Conservation (phyloP, 1,140 invertebrate genomes). For the Apis dorsata region DNA sequence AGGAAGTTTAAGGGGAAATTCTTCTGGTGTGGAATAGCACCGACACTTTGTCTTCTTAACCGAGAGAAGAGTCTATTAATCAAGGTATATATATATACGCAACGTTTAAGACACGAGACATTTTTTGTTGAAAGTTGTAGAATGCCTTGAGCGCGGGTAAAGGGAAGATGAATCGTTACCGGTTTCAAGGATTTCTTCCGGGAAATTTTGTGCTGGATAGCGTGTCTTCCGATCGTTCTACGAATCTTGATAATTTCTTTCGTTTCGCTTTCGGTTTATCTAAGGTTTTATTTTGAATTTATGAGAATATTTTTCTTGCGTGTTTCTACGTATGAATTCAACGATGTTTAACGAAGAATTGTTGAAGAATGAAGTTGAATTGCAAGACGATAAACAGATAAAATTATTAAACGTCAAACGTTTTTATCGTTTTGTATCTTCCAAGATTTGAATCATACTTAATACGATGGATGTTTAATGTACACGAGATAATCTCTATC, state of each 20-base stretch:
- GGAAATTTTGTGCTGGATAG: slow-evolving; percentile 1
- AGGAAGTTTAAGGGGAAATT: background rate
- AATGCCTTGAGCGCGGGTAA: background rate
- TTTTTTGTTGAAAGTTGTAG: slow-evolving; percentile 9
- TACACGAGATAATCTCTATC: too few species aligned
- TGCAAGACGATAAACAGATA: too few species aligned
- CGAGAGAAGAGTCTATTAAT: slow-evolving; percentile 22
- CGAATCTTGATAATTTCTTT: background rate
- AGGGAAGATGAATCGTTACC: slow-evolving; percentile 13
- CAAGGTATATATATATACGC: background rate
- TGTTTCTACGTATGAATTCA: too few species aligned
- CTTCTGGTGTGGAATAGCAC: background rate
- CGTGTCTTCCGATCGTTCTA: background rate
- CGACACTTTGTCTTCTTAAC: slow-evolving; percentile 29
- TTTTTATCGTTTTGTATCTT: too few species aligned
- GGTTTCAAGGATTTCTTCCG: background rate
- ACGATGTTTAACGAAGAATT: too few species aligned
- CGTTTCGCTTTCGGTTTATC: too few species aligned
- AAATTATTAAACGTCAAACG: too few species aligned
- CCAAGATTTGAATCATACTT: too few species aligned
- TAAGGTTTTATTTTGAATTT: background rate
- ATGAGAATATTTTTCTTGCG: background rate
- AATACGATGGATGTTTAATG: too few species aligned
- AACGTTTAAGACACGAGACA: slow-evolving; percentile 5
- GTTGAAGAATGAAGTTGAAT: too few species aligned